These are phyloP conservation scores for Heliconius hortense DNA, from an alignment of 2,888 invertebrate species.

Conservation along the genomic window DNA sequence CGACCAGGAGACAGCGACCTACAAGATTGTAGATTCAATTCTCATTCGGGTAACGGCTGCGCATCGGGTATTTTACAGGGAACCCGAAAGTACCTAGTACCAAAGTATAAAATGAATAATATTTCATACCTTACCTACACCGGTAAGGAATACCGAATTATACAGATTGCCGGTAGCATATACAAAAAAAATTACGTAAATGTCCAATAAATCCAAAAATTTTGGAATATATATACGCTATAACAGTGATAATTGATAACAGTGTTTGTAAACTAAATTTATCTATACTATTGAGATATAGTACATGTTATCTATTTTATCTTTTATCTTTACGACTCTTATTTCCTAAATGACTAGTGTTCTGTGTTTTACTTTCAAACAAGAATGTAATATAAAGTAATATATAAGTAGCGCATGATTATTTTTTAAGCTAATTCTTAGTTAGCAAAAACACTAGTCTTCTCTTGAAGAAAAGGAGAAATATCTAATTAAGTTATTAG, in stretches of 20 bases:
- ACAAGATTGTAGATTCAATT: too few relatives aligned
- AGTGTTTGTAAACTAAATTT: slow-evolving; percentile 10
- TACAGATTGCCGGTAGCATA: too few relatives aligned
- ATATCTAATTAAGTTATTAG: too few relatives aligned
- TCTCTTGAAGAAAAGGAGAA: background rate
- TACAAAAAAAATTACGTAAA: background rate
- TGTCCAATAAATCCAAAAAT: background rate
- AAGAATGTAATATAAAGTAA: background rate
- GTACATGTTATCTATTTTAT: background rate
- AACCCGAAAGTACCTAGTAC: too few relatives aligned
- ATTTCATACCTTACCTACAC: too few relatives aligned
- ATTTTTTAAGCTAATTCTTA: background rate
- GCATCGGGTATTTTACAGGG: too few relatives aligned
- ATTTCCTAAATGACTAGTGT: background rate
- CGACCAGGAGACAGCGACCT: too few relatives aligned
- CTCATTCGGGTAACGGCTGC: too few relatives aligned
- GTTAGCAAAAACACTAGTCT: background rate
- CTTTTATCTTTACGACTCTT: background rate
- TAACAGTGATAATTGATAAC: background rate
- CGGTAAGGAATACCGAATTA: too few relatives aligned
- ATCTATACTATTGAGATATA: slow-evolving; percentile 9
- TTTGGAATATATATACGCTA: background rate
- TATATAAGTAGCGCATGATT: background rate
- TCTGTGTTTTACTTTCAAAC: background rate
- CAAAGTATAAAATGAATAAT: too few relatives aligned